These are phyloP conservation scores for Drosophila buzzatii DNA, from an alignment of 2,888 invertebrate genomes.

Conservation along the genomic window DNA sequence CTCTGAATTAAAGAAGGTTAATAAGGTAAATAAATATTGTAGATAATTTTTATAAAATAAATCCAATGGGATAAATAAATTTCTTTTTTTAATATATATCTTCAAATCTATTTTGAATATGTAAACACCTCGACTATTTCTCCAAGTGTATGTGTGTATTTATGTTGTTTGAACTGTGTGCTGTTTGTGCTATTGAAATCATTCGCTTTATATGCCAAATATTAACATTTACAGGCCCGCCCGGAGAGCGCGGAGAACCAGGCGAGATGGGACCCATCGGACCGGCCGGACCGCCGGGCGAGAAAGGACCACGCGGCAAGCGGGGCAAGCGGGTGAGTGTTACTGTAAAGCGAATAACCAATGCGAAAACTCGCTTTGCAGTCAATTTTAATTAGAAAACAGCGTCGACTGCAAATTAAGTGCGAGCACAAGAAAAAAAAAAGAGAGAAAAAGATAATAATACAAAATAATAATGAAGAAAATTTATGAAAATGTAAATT, in stretches of 20 bases:
- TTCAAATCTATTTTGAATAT: neutral
- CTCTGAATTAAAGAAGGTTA: too few relatives aligned
- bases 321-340: slow-evolving; percentile 96
- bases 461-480: slow-evolving; percentile 39
- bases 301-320: slow-evolving; percentile 95
- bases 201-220: slow-evolving; percentile 57
- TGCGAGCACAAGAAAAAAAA: slow-evolving; percentile 5
- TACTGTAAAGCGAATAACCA: slow-evolving; percentile 34
- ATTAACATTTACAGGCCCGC: slow-evolving; percentile 78
- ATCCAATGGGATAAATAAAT: neutral
- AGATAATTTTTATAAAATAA: too few relatives aligned
- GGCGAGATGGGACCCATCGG: slow-evolving; percentile 90
- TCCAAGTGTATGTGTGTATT: slow-evolving; percentile 22
- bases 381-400: slow-evolving; percentile 65
- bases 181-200: slow-evolving; percentile 57
- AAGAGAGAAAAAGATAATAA: slow-evolving; percentile 1
- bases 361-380: slow-evolving; percentile 49
- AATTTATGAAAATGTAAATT: slow-evolving; percentile 75
- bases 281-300: slow-evolving; percentile 91
- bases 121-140: neutral
- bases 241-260: slow-evolving; percentile 83
- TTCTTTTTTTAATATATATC: neutral
- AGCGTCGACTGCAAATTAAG: slow-evolving; percentile 34
- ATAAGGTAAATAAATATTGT: too few relatives aligned
- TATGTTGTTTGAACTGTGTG: slow-evolving; percentile 19